A percentile compares a stretch with the other conserved stretches of the same genome.
Evolutionary conservation across 1,140 invertebrate genomes (phyloP).

Genomic region (Neodiprion virginianus): DNA sequence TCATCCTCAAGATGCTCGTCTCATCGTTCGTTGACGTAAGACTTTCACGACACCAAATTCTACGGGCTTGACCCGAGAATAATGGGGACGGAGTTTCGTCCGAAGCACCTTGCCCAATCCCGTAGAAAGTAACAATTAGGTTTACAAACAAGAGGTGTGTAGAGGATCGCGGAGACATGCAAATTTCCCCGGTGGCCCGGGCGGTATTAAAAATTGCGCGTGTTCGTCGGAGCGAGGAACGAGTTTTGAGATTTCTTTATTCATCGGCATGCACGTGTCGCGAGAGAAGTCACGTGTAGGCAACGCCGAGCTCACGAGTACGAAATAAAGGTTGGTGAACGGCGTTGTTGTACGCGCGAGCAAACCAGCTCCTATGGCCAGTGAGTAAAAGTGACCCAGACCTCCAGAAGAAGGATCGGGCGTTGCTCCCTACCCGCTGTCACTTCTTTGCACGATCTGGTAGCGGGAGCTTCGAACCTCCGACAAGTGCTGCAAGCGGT

Average conservation of each 20-base stretch:
- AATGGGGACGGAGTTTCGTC: not conserved
- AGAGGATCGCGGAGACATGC: too few species aligned
- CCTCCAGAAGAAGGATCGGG: not conserved
- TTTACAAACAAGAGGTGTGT: too few species aligned
- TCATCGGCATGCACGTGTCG: not conserved
- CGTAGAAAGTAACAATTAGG: not conserved
- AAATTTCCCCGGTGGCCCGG: too few species aligned
- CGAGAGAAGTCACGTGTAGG: not conserved
- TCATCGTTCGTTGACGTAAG: not conserved
- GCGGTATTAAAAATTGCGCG: too few species aligned
- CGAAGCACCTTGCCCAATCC: not conserved
- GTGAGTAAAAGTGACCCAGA: constrained; percentile 7
- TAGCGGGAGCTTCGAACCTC: not conserved
- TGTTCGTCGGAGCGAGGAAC: too few species aligned
- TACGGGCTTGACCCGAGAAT: not conserved
- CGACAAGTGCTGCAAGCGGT: too few species aligned
- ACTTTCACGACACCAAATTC: not conserved
- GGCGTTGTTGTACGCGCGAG: not conserved
- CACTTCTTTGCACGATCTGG: not conserved
- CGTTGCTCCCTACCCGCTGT: not conserved
- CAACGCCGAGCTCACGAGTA: not conserved
- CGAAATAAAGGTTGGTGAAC: not conserved
- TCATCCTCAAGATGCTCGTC: not conserved
- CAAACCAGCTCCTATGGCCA: not conserved
- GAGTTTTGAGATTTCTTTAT: not conserved